phyloP scores from a whole-genome alignment of 2,797 vertebrate species.

The Spinus olivaceus region DNA sequence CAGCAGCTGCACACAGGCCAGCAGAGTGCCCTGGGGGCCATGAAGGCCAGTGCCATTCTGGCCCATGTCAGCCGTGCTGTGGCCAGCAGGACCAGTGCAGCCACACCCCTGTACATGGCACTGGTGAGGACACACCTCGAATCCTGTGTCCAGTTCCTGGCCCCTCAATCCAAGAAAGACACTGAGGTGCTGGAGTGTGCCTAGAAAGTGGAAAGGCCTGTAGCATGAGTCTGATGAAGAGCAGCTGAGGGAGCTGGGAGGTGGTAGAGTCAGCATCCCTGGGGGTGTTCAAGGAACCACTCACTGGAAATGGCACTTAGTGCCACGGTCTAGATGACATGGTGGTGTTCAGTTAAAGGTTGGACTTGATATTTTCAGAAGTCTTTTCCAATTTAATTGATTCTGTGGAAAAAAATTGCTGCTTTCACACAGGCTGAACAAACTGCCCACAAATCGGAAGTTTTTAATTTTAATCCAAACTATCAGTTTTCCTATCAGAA shows the following conservation, averaged over 20 bases:
- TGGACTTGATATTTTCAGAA: background rate
- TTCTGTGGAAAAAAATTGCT: background rate
- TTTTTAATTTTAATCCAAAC: background rate
- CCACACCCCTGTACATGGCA: fast-evolving
- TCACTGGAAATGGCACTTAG: background rate
- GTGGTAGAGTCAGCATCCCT: too few species aligned
- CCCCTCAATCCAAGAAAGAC: background rate
- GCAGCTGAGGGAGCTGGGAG: too few species aligned
- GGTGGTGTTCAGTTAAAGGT: background rate
- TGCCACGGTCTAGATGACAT: background rate
- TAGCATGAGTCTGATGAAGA: background rate
- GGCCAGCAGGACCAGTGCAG: background rate
- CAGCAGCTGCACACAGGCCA: background rate
- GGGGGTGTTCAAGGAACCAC: background rate
- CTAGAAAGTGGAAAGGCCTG: background rate
- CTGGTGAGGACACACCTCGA: fast-evolving
- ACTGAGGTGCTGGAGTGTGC: fast-evolving
- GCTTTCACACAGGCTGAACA: background rate
- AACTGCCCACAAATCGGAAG: background rate
- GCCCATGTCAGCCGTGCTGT: background rate
- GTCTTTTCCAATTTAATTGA: background rate
- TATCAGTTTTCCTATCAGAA: background rate
- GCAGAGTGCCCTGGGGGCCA: background rate
- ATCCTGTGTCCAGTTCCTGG: background rate
- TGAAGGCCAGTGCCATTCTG: background rate